Conservation (phyloP, 2,888 invertebrate genomes). For the Schrankia costaestrigalis region DNA sequence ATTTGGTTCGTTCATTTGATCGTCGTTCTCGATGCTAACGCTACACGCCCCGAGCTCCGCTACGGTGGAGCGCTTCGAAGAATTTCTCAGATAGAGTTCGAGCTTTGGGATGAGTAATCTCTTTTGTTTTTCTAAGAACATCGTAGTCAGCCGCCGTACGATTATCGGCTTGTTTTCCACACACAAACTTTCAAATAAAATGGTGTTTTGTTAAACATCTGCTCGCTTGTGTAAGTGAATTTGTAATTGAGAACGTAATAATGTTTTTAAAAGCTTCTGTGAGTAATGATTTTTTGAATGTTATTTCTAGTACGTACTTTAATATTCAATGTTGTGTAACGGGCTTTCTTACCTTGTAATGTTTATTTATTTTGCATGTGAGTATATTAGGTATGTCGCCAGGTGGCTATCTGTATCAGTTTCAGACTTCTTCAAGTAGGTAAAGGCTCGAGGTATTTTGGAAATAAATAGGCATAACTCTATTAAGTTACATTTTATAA, state of each 20-base stretch:
- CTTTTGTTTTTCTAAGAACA: slow-evolving; percentile 77
- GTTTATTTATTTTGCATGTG: no score
- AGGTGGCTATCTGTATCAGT: no score
- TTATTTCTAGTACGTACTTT: no score
- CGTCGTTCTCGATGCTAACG: slow-evolving; percentile 45
- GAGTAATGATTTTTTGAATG: no score
- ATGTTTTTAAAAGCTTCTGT: slow-evolving; percentile 15
- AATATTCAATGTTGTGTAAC: no score
- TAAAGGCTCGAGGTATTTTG: no score
- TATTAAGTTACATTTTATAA: no score
- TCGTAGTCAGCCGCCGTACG: slow-evolving; percentile 46
- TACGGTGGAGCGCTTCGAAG: slow-evolving; percentile 62
- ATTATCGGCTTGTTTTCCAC: slow-evolving; percentile 65
- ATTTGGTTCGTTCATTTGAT: slow-evolving; percentile 12
- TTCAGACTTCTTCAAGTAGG: no score
- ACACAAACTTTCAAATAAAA: slow-evolving; percentile 43
- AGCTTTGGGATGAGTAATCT: slow-evolving; percentile 76
- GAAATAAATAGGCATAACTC: no score
- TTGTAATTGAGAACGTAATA: slow-evolving; percentile 26
- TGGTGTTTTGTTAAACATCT: slow-evolving; percentile 35
- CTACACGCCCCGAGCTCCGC: slow-evolving; percentile 51
- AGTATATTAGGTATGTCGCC: no score
- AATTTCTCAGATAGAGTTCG: slow-evolving; percentile 77
- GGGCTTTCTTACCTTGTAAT: no score
- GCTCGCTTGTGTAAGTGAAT: slow-evolving; percentile 12